Evolutionary conservation across 2,797 vertebrate species (phyloP).

Genomic region (Iguana delicatissima): DNA sequence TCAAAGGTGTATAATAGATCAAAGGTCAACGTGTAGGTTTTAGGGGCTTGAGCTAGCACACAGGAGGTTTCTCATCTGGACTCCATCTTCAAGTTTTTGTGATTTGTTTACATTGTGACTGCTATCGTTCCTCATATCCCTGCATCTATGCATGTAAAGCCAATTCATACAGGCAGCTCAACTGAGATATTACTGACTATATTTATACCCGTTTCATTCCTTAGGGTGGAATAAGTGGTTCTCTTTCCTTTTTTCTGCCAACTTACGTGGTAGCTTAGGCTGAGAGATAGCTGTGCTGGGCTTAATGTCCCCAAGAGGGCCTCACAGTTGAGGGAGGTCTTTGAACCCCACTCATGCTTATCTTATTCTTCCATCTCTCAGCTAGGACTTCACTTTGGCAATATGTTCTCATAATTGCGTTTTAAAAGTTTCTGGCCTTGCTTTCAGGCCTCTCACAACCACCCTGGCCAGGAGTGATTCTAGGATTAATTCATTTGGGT

Average conservation of each 20-base stretch:
- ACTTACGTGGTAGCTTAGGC: background rate
- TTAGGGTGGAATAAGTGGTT: background rate
- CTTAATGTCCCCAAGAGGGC: background rate
- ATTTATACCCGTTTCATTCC: background rate
- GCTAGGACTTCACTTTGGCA: background rate
- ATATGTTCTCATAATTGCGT: background rate
- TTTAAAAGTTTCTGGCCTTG: background rate
- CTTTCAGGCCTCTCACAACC: background rate
- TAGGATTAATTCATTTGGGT: slow-evolving; percentile 5
- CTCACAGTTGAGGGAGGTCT: background rate
- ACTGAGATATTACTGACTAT: background rate
- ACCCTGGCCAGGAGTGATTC: background rate
- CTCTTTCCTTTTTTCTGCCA: background rate
- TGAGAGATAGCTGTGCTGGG: background rate
- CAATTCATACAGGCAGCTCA: background rate
- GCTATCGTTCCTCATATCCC: background rate
- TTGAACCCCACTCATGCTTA: background rate
- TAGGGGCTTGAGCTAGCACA: background rate
- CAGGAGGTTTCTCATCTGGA: too few relatives aligned
- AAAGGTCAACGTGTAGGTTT: background rate
- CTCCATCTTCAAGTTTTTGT: background rate
- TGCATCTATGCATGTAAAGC: background rate
- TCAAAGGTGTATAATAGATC: background rate
- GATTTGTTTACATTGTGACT: background rate
- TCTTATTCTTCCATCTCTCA: background rate